Evolutionary conservation across 2,888 invertebrate genomes (phyloP).

Genomic region (Drosophila parthenogenetica): DNA sequence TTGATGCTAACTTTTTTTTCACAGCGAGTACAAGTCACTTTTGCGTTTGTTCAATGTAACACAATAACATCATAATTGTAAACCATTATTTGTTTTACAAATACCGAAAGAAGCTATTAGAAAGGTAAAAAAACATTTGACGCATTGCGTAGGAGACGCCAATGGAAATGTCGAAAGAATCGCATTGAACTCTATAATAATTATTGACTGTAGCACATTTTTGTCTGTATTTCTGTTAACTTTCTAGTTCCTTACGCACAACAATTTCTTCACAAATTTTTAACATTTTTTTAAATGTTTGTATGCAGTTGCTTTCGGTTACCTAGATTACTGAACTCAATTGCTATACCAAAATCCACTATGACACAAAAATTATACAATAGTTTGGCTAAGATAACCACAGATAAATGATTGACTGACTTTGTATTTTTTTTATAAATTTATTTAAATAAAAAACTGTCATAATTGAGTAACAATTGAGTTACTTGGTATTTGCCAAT

Average conservation of each 20-base stretch:
- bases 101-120: not conserved
- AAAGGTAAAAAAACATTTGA: constrained; percentile 18
- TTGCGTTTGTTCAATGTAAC: not conserved
- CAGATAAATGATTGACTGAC: too few relatives aligned
- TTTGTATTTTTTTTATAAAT: too few relatives aligned
- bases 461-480: not conserved
- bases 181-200: not conserved
- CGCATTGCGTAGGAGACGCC: constrained; percentile 16
- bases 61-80: constrained; percentile 12
- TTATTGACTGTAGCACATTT: not conserved
- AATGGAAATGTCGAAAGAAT: not conserved
- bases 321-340: too few relatives aligned
- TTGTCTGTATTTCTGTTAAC: not conserved
- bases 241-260: too few relatives aligned
- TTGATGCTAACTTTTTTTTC: constrained; percentile 23
- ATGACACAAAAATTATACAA: too few relatives aligned
- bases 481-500: not conserved
- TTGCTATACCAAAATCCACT: too few relatives aligned
- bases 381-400: too few relatives aligned
- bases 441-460: not conserved
- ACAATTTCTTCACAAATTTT: too few relatives aligned
- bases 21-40: not conserved
- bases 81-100: constrained; percentile 16
- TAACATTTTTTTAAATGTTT: too few relatives aligned
- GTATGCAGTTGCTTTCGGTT: too few relatives aligned